phyloP scores from a whole-genome alignment of 1,140 invertebrate species.

The Drosophila sproati region DNA sequence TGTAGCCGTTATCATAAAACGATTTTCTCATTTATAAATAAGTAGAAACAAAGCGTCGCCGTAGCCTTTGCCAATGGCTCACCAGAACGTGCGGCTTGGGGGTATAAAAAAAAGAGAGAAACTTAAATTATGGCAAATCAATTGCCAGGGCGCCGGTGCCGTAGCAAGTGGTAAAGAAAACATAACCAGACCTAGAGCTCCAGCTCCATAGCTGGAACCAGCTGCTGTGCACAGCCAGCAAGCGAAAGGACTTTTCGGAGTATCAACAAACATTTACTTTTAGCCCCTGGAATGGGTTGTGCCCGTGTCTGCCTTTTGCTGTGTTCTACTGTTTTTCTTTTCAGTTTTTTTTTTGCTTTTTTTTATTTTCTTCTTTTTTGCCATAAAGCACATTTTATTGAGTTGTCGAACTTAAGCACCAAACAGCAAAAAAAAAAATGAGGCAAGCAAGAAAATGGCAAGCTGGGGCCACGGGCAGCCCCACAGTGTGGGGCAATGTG shows the following conservation, averaged over 20 bases:
- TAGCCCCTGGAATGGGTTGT: conserved; percentile 36
- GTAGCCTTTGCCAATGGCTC: conserved; percentile 21
- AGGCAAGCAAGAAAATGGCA: conserved; percentile 9
- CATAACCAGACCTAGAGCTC: conserved; percentile 31
- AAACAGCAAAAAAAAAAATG: conserved; percentile 35
- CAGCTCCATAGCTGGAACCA: conserved; percentile 25
- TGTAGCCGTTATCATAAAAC: conserved; percentile 74
- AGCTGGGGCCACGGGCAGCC: conserved; percentile 31
- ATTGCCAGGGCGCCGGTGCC: conserved; percentile 53
- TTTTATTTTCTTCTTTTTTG: conserved; percentile 42
- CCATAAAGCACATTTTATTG: conserved; percentile 84
- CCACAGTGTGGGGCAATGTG: conserved; percentile 71
- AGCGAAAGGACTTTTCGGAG: conserved; percentile 27
- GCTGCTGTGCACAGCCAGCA: conserved; percentile 31
- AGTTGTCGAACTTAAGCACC: conserved; percentile 84
- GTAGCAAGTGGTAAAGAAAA: conserved; percentile 40
- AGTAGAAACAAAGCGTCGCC: conserved; percentile 33
- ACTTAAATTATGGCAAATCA: conserved; percentile 84
- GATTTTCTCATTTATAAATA: conserved; percentile 75
- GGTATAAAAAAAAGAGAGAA: conserved; percentile 25
- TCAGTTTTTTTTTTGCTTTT: conserved; percentile 30
- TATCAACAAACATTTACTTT: conserved; percentile 53
- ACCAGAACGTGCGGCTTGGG: conserved; percentile 37
- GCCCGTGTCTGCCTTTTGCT: conserved; percentile 46
- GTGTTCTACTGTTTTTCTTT: conserved; percentile 53